Evolutionary conservation across 2,797 vertebrate genomes (phyloP).

Genomic region (Gastrophryne carolinensis): DNA sequence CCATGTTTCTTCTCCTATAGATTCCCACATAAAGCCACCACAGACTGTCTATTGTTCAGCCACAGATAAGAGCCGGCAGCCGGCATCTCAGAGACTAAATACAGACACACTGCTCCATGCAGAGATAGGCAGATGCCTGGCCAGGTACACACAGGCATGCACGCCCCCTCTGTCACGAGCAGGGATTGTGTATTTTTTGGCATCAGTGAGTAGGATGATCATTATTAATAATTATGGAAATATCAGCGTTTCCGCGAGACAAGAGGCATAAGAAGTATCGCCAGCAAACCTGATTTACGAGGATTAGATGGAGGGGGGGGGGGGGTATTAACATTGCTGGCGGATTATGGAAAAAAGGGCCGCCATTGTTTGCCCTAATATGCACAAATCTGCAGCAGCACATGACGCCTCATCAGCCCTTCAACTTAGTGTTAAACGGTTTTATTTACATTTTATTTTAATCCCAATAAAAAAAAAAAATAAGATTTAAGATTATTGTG

Average conservation of each 20-base stretch:
- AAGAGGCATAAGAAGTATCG: background rate
- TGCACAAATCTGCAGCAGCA: background rate
- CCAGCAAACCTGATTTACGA: background rate
- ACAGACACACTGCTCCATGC: background rate
- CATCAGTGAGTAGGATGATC: background rate
- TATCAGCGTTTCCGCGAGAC: background rate
- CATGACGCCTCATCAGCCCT: background rate
- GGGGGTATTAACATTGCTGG: background rate
- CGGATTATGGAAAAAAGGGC: background rate
- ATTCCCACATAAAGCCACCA: background rate
- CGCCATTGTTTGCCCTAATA: background rate
- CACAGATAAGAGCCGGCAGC: background rate
- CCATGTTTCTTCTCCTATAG: background rate
- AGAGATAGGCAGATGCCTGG: background rate
- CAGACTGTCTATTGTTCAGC: slow-evolving; percentile 4
- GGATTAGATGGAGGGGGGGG: too few species aligned
- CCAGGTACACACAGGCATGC: background rate
- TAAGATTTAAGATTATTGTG: too few species aligned
- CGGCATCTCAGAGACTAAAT: background rate
- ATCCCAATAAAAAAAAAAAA: too few species aligned
- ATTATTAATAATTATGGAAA: background rate
- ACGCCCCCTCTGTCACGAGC: background rate
- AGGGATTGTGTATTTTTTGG: background rate
- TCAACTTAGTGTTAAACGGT: too few species aligned
- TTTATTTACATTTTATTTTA: too few species aligned